A percentile compares a stretch with the other conserved stretches of the same genome.
Evolutionary conservation across 2,888 invertebrate species (phyloP).

Genomic region (Phania funesta): DNA sequence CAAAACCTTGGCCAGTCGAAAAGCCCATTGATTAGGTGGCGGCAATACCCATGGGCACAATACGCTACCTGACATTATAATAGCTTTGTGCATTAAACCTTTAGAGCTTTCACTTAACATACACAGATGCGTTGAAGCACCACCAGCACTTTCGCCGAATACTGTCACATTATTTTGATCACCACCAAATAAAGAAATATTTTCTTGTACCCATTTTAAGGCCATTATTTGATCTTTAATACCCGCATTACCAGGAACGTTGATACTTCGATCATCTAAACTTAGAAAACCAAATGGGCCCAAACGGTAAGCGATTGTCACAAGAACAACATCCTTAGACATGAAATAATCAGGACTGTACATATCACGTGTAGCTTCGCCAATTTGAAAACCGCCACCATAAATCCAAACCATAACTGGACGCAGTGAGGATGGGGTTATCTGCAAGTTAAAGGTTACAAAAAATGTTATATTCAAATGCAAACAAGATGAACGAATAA

Average conservation of each 20-base stretch:
- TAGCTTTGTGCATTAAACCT: constrained; percentile 77
- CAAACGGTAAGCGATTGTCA: constrained; percentile 81
- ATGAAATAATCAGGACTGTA: constrained; percentile 81
- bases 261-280: constrained; percentile 80
- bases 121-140: constrained; percentile 80
- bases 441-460: constrained; percentile 64
- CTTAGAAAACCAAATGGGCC: constrained; percentile 81
- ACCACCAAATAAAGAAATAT: constrained; percentile 81
- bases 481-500: too few species aligned
- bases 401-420: constrained; percentile 82
- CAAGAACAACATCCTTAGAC: constrained; percentile 81
- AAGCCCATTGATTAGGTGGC: constrained; percentile 72
- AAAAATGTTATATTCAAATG: background rate
- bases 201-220: constrained; percentile 81
- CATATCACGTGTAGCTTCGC: constrained; percentile 79
- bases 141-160: constrained; percentile 82
- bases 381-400: constrained; percentile 81
- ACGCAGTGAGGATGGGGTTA: constrained; percentile 71
- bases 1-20: constrained; percentile 74
- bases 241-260: constrained; percentile 82
- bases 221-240: constrained; percentile 82
- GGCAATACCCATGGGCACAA: constrained; percentile 76
- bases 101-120: constrained; percentile 80
- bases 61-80: constrained; percentile 77
- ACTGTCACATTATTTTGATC: constrained; percentile 82